Conservation (phyloP, 1,140 invertebrate genomes). For the Berghia stephanieae region DNA sequence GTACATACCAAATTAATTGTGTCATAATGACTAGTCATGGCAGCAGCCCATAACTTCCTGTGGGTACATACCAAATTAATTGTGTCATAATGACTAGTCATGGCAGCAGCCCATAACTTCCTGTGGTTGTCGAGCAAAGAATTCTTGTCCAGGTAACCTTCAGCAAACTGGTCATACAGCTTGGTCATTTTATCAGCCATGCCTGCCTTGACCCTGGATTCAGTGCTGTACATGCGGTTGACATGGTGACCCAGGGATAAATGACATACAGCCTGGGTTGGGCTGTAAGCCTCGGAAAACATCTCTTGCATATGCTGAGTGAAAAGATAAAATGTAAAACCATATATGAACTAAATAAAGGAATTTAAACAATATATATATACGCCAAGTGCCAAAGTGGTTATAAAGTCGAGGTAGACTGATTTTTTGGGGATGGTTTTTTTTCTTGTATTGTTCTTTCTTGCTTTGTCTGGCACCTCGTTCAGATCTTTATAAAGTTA, state of each 20-base stretch:
- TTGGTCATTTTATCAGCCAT: slow-evolving; percentile 65
- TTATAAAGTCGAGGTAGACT: neutral
- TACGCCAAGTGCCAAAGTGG: slow-evolving; percentile 15
- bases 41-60: neutral
- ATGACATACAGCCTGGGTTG: slow-evolving; percentile 74
- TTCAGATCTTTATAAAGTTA: slow-evolving; percentile 10
- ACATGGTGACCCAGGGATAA: slow-evolving; percentile 76
- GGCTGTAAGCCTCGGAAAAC: slow-evolving; percentile 83
- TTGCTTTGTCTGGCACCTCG: neutral
- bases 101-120: slow-evolving; percentile 76
- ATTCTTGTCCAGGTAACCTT: slow-evolving; percentile 73
- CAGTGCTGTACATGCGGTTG: slow-evolving; percentile 73
- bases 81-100: slow-evolving; percentile 46
- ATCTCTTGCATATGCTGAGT: slow-evolving; percentile 76
- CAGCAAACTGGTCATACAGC: slow-evolving; percentile 77
- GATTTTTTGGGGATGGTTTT: too few species aligned
- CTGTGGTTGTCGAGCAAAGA: slow-evolving; percentile 72
- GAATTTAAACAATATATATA: neutral
- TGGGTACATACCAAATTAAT: slow-evolving; percentile 21
- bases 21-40: too few species aligned
- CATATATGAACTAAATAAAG: too few species aligned
- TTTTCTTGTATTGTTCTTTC: too few species aligned
- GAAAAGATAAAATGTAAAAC: slow-evolving; percentile 24
- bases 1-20: too few species aligned
- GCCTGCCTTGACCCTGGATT: slow-evolving; percentile 70